phyloP scores from a whole-genome alignment of 2,888 invertebrate species.

The Philereme transversata region DNA sequence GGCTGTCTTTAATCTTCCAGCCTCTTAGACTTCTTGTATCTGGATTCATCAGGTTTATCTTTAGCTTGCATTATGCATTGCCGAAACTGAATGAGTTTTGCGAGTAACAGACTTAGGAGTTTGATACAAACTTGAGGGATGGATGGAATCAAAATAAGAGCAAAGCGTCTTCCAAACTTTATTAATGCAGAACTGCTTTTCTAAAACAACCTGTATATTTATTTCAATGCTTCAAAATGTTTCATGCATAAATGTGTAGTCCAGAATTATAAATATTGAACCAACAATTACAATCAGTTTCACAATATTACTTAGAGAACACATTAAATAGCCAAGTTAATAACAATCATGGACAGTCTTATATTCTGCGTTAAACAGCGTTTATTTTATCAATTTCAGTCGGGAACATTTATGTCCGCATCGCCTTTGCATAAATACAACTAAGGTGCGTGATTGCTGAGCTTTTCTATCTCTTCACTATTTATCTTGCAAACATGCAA shows the following conservation, averaged over 20 bases:
- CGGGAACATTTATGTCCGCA: constrained; percentile 5
- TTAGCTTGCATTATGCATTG: constrained; percentile 11
- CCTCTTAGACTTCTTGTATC: constrained; percentile 55
- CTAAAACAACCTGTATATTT: too few species aligned
- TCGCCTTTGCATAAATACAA: constrained; percentile 7
- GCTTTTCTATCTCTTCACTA: neutral
- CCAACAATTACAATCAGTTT: constrained; percentile 5
- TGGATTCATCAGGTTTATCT: constrained; percentile 43
- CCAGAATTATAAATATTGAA: neutral
- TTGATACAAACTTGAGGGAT: too few species aligned
- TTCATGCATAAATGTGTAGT: neutral
- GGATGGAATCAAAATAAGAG: too few species aligned
- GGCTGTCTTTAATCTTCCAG: constrained; percentile 77
- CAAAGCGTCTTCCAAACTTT: too few species aligned
- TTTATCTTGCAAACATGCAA: neutral
- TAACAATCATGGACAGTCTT: constrained; percentile 13
- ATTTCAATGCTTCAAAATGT: too few species aligned
- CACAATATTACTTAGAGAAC: constrained; percentile 3
- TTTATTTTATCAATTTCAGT: constrained; percentile 2
- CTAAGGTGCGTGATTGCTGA: neutral
- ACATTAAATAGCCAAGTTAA: constrained; percentile 7
- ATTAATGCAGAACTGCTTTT: too few species aligned
- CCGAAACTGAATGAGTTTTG: neutral
- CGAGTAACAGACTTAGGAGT: too few species aligned
- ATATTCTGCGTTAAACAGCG: constrained; percentile 4